Evolutionary conservation across 2,797 vertebrate species (phyloP).

Genomic region (Danio jaintianensis): DNA sequence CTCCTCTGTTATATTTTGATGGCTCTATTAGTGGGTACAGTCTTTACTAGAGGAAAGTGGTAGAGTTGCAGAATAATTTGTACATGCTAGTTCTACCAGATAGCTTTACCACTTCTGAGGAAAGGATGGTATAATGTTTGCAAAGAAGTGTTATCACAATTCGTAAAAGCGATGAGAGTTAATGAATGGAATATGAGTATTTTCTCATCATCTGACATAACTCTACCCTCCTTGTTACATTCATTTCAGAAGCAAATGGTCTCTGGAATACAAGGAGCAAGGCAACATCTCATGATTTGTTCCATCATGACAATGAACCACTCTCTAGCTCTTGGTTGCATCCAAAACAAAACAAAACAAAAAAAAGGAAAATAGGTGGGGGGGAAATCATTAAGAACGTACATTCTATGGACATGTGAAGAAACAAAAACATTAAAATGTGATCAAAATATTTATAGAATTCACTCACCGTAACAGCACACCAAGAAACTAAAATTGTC

Average conservation of each 20-base stretch:
- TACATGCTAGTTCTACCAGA: constrained; percentile 7
- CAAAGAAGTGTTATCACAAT: constrained; percentile 17
- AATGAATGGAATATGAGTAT: constrained; percentile 14
- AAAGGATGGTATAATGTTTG: background rate
- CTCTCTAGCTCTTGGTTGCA: constrained; percentile 31
- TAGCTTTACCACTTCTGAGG: background rate
- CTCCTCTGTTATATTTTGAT: background rate
- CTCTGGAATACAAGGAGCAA: constrained; percentile 51
- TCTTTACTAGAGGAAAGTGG: background rate
- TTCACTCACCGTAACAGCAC: constrained; percentile 73
- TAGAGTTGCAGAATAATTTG: background rate
- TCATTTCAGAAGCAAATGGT: constrained; percentile 28
- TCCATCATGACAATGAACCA: constrained; percentile 8
- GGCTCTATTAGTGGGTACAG: constrained; percentile 1
- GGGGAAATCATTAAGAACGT: constrained; percentile 50
- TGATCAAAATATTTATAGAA: constrained; percentile 75
- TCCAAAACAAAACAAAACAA: constrained; percentile 15
- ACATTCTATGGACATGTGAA: constrained; percentile 60
- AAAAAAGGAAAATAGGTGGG: constrained; percentile 29
- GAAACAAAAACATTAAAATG: constrained; percentile 61
- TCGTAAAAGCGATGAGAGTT: constrained; percentile 13
- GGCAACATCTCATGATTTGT: constrained; percentile 7
- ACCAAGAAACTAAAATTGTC: constrained; percentile 71
- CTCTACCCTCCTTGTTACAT: constrained; percentile 21
- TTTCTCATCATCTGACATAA: background rate